Percentiles rank a stretch among this genome's conserved stretches.
Conservation (phyloP, 2,888 invertebrate species). For the Invenusta paracnida region DNA sequence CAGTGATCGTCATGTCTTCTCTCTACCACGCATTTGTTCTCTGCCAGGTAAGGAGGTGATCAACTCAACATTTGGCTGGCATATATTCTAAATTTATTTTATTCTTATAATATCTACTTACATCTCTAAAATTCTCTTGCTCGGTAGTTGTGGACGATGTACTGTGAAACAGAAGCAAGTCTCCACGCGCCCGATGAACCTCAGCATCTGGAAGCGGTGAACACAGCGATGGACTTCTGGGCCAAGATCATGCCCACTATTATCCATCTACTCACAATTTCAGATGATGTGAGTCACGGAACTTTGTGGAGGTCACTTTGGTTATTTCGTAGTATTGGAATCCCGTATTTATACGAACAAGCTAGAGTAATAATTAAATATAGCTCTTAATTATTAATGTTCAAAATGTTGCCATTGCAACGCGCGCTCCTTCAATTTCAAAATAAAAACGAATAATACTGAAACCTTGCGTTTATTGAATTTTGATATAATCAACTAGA, state of each 20-base stretch:
- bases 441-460: no score
- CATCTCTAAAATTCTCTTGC: background rate
- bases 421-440: no score
- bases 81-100: background rate
- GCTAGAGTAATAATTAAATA: no score
- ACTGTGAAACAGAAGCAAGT: slow-evolving; percentile 80
- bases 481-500: no score
- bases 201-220: slow-evolving; percentile 55
- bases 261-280: slow-evolving; percentile 75
- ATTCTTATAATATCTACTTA: background rate
- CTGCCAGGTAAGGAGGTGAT: slow-evolving; percentile 70
- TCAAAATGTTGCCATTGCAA: no score
- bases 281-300: slow-evolving; percentile 40
- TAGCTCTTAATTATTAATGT: background rate
- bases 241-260: slow-evolving; percentile 92
- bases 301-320: no score
- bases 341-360: background rate
- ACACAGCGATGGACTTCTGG: slow-evolving; percentile 91
- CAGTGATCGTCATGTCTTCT: slow-evolving; percentile 87
- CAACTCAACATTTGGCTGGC: no score
- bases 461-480: no score
- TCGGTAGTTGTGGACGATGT: slow-evolving; percentile 82
- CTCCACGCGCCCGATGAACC: slow-evolving; percentile 64
- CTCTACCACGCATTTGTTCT: slow-evolving; percentile 92
- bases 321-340: background rate